Base-by-base conservation (phyloP, 2,888 invertebrate species). In the Limenitis camilla region DNA sequence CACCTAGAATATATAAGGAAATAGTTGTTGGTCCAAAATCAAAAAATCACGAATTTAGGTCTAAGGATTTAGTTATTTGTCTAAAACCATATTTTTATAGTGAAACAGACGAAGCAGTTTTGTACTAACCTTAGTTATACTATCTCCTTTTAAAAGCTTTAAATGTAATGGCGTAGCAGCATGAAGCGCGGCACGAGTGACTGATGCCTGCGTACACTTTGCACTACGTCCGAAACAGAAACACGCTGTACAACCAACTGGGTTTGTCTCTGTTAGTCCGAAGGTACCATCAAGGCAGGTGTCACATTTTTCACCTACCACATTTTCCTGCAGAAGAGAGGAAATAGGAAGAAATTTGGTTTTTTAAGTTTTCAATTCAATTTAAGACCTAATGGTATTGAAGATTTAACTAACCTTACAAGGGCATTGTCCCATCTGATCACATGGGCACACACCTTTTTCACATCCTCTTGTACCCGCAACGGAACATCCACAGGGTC, bases 151-250 rank as follows among this genome's bases (percentile, higher is more conserved):
- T 33, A 72, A 63, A 40, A 85, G 66, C 9, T 77, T 79, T 88
- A 91, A 63, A 57, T 89, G 89, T 36, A 88, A 68, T 0, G 90
- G 83, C 45, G 90, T 83, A 41, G 89, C 82, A 56, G 91, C 88
- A 67, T 92, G 90, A 38, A 94, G 90, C 74, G 95, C 93, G 7
- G 93, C 94, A 92, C 98, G 95, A 0, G 94, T 92, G 55, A 94
- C 91, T 29, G 91, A 90, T 1, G 96, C 94, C 76, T 96, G 95
- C 33, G 89, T 85, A 76, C 98, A 99, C 49, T 89, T 89, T 4
- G 91, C 88, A 44, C 94, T 93, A 66, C 96, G 90, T 0, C 94
- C 96, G 81, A 98, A 99, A 84, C 99, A 99, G 89, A 97, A 99
- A 78, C 99, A 99, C 54, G 93, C 92, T 0, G 96, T 96, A 77